Percentiles rank a stretch among this genome's conserved stretches.
Evolutionary conservation across 1,140 invertebrate genomes (phyloP).

Genomic region (Ceratina australensis): DNA sequence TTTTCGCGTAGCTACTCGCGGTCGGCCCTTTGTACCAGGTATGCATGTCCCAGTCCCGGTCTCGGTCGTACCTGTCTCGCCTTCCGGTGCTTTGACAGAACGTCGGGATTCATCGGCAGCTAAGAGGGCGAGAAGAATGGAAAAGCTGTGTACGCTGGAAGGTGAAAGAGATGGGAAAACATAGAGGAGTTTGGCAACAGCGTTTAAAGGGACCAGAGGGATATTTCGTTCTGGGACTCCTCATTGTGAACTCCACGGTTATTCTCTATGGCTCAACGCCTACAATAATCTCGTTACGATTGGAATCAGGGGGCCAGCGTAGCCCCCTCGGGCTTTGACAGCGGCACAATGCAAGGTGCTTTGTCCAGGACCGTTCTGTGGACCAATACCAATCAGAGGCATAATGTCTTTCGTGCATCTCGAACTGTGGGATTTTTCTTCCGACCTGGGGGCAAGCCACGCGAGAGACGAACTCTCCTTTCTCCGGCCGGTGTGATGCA

Average conservation of each 20-base stretch:
- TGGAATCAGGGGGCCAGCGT: conserved; percentile 54
- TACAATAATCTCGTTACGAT: conserved; percentile 77
- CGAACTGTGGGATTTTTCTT: conserved; percentile 61
- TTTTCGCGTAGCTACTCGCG: conserved; percentile 2
- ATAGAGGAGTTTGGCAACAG: conserved; percentile 58
- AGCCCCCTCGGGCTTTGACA: conserved; percentile 67
- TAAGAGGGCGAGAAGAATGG: neutral
- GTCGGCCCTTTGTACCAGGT: neutral
- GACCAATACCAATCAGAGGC: conserved; percentile 49
- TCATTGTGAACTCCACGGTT: conserved; percentile 54
- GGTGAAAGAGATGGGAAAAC: conserved; percentile 29
- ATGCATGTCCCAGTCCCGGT: neutral
- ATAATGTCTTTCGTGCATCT: conserved; percentile 40
- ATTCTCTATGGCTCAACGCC: conserved; percentile 73
- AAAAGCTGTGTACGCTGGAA: conserved; percentile 1
- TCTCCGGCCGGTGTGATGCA: conserved; percentile 30
- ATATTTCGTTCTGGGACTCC: conserved; percentile 43
- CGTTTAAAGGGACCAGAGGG: conserved; percentile 32
- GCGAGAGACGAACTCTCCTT: conserved; percentile 36
- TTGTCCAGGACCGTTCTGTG: conserved; percentile 60
- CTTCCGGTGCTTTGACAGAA: conserved; percentile 60
- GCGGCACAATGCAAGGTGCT: conserved; percentile 75
- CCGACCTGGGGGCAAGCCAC: conserved; percentile 42
- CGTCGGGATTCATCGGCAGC: neutral
- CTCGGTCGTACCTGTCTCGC: conserved; percentile 5